These are phyloP conservation scores for Mimas tiliae DNA, from an alignment of 2,888 invertebrate genomes.

Conservation along the genomic window DNA sequence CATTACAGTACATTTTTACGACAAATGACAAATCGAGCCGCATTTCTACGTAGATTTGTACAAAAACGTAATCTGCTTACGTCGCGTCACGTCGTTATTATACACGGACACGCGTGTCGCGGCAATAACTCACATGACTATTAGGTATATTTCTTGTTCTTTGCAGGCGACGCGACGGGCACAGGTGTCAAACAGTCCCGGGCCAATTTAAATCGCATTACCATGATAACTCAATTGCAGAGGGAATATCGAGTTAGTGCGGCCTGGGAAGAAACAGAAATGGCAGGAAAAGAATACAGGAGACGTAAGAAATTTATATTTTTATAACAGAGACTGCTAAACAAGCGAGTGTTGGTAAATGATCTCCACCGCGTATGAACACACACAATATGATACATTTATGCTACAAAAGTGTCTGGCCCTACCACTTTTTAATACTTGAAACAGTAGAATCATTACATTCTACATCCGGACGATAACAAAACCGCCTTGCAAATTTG, in stretches of 20 bases:
- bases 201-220: conserved; percentile 82
- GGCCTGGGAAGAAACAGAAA: background rate
- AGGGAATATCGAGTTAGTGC: conserved; percentile 20
- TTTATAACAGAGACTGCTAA: background rate
- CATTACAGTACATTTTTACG: background rate
- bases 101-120: conserved; percentile 54
- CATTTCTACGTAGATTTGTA: conserved; percentile 30
- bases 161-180: conserved; percentile 42
- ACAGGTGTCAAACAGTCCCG: conserved; percentile 68
- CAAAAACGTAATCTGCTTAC: conserved; percentile 63
- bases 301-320: background rate
- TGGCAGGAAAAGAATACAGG: background rate
- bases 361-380: too few species aligned
- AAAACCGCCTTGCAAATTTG: too few species aligned
- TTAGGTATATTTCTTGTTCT: conserved; percentile 44
- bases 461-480: too few species aligned
- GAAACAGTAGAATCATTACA: too few species aligned
- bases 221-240: conserved; percentile 77
- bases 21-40: background rate
- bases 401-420: too few species aligned
- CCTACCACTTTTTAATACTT: too few species aligned
- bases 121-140: conserved; percentile 63
- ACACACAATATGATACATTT: too few species aligned
- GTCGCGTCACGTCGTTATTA: conserved; percentile 51
- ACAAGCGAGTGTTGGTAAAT: too few species aligned